phyloP scores from a whole-genome alignment of 2,888 invertebrate species.

The Ariolimax columbianus region DNA sequence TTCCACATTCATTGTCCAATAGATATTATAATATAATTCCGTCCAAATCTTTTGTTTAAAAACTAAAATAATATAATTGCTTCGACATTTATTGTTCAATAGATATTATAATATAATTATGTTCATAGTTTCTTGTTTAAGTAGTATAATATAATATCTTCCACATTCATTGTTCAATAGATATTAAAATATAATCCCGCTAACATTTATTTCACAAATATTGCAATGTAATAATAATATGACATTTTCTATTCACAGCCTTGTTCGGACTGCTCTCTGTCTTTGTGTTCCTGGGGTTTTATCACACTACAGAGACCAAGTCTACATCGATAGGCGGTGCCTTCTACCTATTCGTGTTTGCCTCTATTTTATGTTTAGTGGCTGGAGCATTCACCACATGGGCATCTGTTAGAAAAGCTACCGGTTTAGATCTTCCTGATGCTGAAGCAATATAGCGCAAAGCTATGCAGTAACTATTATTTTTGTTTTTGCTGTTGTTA shows the following conservation, averaged over 20 bases:
- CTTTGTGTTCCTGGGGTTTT: constrained; percentile 51
- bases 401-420: constrained; percentile 54
- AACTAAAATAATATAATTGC: too few species aligned
- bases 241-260: constrained; percentile 32
- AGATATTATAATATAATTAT: too few species aligned
- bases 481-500: too few species aligned
- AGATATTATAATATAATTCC: too few species aligned
- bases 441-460: background rate
- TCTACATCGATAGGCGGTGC: constrained; percentile 43
- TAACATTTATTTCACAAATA: background rate
- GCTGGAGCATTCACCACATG: constrained; percentile 53
- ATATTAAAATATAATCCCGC: too few species aligned
- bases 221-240: background rate
- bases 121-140: too few species aligned
- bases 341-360: constrained; percentile 48
- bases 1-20: too few species aligned
- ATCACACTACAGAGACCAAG: constrained; percentile 22
- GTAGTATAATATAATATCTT: too few species aligned
- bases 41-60: too few species aligned
- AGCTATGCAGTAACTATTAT: background rate
- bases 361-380: constrained; percentile 44
- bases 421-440: background rate
- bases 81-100: too few species aligned
- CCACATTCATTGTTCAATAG: too few species aligned
- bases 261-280: constrained; percentile 53